phyloP scores from a whole-genome alignment of 2,888 invertebrate genomes.

The Metellina segmentata region DNA sequence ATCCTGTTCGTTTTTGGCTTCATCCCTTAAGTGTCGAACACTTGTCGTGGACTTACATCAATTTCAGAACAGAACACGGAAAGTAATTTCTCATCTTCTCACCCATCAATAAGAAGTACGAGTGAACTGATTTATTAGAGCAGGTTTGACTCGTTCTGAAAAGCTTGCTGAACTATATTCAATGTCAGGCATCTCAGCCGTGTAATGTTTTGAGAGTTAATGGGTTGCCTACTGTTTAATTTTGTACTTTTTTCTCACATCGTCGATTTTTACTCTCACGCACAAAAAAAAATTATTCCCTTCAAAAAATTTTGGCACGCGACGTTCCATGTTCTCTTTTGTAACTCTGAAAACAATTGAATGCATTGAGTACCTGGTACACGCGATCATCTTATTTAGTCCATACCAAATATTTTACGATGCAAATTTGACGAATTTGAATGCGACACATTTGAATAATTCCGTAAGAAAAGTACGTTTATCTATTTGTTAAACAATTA shows the following conservation, averaged over 20 bases:
- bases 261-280: not conserved
- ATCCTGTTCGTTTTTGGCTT: not conserved
- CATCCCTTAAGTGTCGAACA: not conserved
- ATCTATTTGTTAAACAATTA: too few relatives aligned
- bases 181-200: not conserved
- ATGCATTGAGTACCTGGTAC: not conserved
- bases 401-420: not conserved
- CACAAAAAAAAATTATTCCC: not conserved
- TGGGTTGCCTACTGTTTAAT: not conserved
- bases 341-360: not conserved
- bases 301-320: not conserved
- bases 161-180: not conserved
- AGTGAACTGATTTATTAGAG: not conserved
- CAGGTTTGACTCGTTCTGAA: not conserved
- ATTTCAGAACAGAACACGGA: not conserved
- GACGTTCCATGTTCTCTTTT: not conserved
- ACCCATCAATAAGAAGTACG: not conserved
- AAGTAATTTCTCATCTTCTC: not conserved
- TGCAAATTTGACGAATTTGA: too few relatives aligned
- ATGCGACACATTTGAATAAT: too few relatives aligned
- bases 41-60: not conserved
- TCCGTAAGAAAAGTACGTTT: too few relatives aligned
- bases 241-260: not conserved
- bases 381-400: not conserved
- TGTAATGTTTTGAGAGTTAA: not conserved